phyloP scores from a whole-genome alignment of 2,113 vertebrate genomes.

The Alces alces region DNA sequence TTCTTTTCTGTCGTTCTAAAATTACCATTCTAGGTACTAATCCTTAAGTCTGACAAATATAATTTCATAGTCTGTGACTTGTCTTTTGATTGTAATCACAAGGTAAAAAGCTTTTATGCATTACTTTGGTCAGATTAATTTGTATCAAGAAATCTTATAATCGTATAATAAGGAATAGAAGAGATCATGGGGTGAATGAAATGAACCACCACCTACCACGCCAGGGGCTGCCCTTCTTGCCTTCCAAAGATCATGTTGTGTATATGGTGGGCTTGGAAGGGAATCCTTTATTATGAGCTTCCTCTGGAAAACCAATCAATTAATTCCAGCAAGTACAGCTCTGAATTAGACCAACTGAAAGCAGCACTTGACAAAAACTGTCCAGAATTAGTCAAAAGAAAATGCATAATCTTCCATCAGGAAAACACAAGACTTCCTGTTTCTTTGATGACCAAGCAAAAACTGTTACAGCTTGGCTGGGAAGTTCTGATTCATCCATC shows the following conservation, averaged over 20 bases:
- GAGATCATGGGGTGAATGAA: neutral
- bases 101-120: neutral
- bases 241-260: neutral
- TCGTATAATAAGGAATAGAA: neutral
- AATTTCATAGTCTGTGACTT: neutral
- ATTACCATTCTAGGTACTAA: neutral
- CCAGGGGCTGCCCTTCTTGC: neutral
- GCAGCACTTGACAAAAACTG: neutral
- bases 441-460: neutral
- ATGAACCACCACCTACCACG: neutral
- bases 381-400: neutral
- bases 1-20: neutral
- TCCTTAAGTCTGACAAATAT: neutral
- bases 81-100: conserved; percentile 3
- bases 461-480: neutral
- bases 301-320: neutral
- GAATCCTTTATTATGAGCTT: neutral
- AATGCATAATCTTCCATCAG: neutral
- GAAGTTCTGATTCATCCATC: neutral
- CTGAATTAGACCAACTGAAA: neutral
- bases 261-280: neutral
- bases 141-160: neutral
- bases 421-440: neutral
- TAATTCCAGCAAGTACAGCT: neutral
- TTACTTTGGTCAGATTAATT: neutral